A percentile compares a stretch with the other conserved stretches of the same genome.
These are phyloP conservation scores for Melieria omissa DNA, from an alignment of 2,888 invertebrate species.

Conservation along the genomic window DNA sequence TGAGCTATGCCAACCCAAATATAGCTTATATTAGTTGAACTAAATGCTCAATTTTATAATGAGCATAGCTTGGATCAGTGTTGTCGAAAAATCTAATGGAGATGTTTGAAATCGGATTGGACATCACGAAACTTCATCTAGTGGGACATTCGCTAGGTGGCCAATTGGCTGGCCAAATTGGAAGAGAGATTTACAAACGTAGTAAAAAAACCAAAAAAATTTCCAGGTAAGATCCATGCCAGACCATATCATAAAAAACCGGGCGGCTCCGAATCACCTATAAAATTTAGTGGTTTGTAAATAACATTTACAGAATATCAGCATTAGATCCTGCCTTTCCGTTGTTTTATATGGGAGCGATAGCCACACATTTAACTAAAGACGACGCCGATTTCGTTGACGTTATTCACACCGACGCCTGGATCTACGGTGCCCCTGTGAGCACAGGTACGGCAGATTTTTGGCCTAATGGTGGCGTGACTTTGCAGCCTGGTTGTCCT, in stretches of 20 bases:
- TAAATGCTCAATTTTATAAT: background rate
- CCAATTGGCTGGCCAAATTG: constrained; percentile 63
- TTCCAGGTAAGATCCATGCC: constrained; percentile 41
- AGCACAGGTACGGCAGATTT: constrained; percentile 72
- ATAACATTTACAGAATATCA: constrained; percentile 66
- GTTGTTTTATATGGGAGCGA: constrained; percentile 67
- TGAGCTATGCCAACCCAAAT: constrained; percentile 28
- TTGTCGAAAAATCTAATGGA: constrained; percentile 57
- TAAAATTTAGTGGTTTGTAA: no score
- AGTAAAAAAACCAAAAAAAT: constrained; percentile 49
- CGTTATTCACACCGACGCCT: constrained; percentile 77
- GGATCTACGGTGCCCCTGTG: constrained; percentile 72
- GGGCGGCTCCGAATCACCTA: no score
- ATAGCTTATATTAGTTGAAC: background rate
- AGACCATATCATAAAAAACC: no score
- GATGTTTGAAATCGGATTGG: constrained; percentile 60
- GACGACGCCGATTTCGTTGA: constrained; percentile 73
- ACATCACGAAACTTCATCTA: constrained; percentile 59
- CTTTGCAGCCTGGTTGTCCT: constrained; percentile 73
- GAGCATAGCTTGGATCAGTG: constrained; percentile 53
- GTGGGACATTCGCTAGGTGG: constrained; percentile 66
- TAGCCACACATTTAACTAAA: constrained; percentile 66
- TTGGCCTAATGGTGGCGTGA: constrained; percentile 73
- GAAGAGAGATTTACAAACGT: constrained; percentile 54
- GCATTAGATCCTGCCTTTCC: constrained; percentile 74